phyloP scores from a whole-genome alignment of 1,140 invertebrate species.

The Aphidius ervi region DNA sequence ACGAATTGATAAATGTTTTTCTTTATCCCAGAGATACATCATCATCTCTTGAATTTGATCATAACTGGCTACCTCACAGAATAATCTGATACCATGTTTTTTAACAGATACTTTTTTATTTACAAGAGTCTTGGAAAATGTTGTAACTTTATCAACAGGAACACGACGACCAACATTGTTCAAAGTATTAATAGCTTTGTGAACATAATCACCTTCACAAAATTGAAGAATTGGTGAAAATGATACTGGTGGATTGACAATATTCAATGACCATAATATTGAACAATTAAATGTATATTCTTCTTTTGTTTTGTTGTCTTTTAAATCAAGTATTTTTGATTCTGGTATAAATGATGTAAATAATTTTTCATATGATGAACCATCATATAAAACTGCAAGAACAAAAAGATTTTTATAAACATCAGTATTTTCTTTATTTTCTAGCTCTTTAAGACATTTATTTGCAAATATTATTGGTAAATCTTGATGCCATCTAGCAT shows the following conservation, averaged over 20 bases:
- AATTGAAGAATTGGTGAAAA: slow-evolving; percentile 24
- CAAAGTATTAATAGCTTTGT: slow-evolving; percentile 9
- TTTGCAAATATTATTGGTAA: slow-evolving; percentile 37
- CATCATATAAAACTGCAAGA: slow-evolving; percentile 27
- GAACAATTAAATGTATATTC: not conserved
- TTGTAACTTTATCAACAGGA: slow-evolving; percentile 12
- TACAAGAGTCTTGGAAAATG: slow-evolving; percentile 25
- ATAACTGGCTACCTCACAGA: slow-evolving; percentile 22
- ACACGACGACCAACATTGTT: slow-evolving; percentile 20
- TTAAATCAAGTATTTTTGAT: slow-evolving; percentile 14
- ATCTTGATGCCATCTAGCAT: slow-evolving; percentile 36
- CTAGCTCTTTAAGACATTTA: slow-evolving; percentile 15
- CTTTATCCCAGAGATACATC: slow-evolving; percentile 19
- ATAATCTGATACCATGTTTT: slow-evolving; percentile 37
- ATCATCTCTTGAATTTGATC: slow-evolving; percentile 25
- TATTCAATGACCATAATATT: not conserved
- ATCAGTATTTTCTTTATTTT: slow-evolving; percentile 2
- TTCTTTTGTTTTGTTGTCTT: not conserved
- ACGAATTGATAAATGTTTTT: slow-evolving; percentile 34
- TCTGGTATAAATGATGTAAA: slow-evolving; percentile 28
- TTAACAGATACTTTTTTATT: slow-evolving; percentile 28
- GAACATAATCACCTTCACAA: slow-evolving; percentile 32
- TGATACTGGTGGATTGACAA: slow-evolving; percentile 32
- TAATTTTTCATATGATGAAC: slow-evolving; percentile 22
- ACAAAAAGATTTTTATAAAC: slow-evolving; percentile 13